A percentile compares a stretch with the other conserved stretches of the same genome.
Evolutionary conservation across 2,888 invertebrate species (phyloP).

Genomic region (Sialis lutaria): DNA sequence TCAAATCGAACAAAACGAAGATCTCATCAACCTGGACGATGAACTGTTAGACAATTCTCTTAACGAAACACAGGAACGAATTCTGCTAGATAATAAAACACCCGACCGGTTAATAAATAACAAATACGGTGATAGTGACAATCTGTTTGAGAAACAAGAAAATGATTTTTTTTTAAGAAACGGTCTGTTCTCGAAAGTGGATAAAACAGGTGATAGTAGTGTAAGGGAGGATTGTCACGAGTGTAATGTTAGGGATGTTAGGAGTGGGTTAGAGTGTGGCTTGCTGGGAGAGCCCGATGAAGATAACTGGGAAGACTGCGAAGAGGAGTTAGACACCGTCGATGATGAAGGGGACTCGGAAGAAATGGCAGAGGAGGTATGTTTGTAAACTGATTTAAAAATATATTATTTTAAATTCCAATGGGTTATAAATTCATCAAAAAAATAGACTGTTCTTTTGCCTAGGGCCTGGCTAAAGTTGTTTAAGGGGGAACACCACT

Average conservation of each 20-base stretch:
- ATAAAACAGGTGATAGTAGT: background rate
- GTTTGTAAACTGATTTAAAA: background rate
- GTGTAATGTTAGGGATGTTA: background rate
- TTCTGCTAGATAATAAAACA: conserved; percentile 3
- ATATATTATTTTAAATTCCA: background rate
- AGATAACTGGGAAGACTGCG: background rate
- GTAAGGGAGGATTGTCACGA: background rate
- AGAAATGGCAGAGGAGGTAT: background rate
- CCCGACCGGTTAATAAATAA: background rate
- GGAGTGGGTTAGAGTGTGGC: background rate
- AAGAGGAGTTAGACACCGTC: background rate
- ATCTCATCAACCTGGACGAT: background rate
- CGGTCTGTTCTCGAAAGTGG: background rate
- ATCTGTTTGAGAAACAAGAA: too few relatives aligned
- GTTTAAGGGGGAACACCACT: too few relatives aligned
- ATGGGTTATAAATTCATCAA: too few relatives aligned
- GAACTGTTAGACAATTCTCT: conserved; percentile 3
- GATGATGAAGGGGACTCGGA: background rate
- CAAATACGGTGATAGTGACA: too few relatives aligned
- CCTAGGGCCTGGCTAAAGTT: too few relatives aligned
- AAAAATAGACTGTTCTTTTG: background rate
- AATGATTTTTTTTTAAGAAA: conserved; percentile 1
- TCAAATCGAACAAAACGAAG: too few relatives aligned
- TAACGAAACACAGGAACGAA: conserved; percentile 4
- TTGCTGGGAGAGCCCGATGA: background rate